Evolutionary conservation across 2,113 vertebrate genomes (phyloP), one percentile per base, ranked within the genome.

Genomic region (Acrocephalus kingi): DNA sequence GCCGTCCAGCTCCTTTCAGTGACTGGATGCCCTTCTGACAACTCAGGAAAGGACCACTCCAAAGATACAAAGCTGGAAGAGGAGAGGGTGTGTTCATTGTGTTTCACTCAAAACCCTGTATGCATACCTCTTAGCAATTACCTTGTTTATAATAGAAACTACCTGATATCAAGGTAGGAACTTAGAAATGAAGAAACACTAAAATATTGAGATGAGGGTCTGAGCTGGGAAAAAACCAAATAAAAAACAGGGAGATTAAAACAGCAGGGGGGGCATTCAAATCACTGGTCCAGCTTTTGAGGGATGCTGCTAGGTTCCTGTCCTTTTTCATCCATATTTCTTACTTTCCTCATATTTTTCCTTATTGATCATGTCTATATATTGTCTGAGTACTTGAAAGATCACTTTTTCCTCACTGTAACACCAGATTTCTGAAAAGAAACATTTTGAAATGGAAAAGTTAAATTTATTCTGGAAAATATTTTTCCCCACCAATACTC

Each of bases 1-100:
- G 64, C 69, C 33, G 18, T 91, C 84, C 93, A 94, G 80, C 91
- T 94, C 72, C 88, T 94, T 96, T 89, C 1, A 0, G 82, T 90
- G 92, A 45, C 96, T 95, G 81, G 67, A 73, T 91, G 54, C 58
- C 82, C 78, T 81, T 84, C 93, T 94, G 68, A 87, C 87, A 37
- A 12, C 89, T 87, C 87, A 87, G 92, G 72, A 84, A 92, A 95
- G 51, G 73, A 93, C 43, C 84, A 35, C 80, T 77, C 66, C 86
- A 93, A 85, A 95, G 87, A 96, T 79, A 90, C 68, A 93, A 71
- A 94, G 27, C 80, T 94, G 88, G 84, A 91, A 93, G 76, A 90
- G 89, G 67, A 96, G 78, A 91, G 72, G 78, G 82, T 95, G 87
- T 95, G 78, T 91, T 79, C 67, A 77, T 67, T 93, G 74, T 12